Conservation (phyloP, 2,113 vertebrate species). For the Hippopotamus amphibius region DNA sequence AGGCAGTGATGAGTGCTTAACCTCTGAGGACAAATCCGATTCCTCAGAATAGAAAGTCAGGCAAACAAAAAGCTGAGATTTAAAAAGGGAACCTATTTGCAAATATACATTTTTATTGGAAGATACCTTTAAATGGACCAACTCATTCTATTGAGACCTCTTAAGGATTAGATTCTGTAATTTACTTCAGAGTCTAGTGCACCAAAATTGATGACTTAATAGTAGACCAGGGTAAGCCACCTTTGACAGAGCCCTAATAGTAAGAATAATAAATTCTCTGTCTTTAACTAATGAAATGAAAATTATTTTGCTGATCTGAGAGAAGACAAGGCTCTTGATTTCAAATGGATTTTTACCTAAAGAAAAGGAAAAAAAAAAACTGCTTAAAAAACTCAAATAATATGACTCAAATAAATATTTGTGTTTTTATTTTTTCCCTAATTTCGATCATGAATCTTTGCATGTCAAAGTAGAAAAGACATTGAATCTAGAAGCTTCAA, state of each 20-base stretch:
- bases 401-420: not conserved
- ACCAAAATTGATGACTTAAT: not conserved
- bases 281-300: not conserved
- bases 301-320: not conserved
- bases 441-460: slow-evolving; percentile 15
- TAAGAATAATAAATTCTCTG: not conserved
- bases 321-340: slow-evolving; percentile 14
- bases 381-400: not conserved
- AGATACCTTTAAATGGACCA: not conserved
- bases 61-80: not conserved
- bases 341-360: not conserved
- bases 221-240: not conserved
- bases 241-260: not conserved
- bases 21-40: not conserved
- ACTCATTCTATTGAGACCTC: not conserved
- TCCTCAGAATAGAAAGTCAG: slow-evolving; percentile 7
- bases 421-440: slow-evolving; percentile 7
- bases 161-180: not conserved
- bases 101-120: not conserved
- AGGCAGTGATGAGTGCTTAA: not conserved
- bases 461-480: slow-evolving; percentile 9
- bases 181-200: not conserved
- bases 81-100: not conserved
- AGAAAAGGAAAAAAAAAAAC: not conserved
- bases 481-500: slow-evolving; percentile 38